Evolutionary conservation across 2,113 vertebrate species (phyloP).

Genomic region (Callipepla californica): DNA sequence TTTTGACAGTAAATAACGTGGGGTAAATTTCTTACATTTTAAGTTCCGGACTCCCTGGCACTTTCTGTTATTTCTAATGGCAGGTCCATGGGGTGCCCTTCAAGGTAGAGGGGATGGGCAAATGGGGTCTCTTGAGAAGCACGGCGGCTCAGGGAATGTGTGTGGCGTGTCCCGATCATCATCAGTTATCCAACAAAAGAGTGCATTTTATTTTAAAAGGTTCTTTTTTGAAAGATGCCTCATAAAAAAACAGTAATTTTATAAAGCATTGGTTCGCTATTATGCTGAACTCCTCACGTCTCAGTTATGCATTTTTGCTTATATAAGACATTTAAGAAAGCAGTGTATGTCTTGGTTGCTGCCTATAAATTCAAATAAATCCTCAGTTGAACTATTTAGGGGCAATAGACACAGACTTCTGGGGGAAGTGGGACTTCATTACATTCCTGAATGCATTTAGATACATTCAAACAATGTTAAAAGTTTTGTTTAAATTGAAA

Average conservation of each 20-base stretch:
- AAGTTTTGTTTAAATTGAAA: conserved; percentile 70
- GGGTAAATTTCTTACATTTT: neutral
- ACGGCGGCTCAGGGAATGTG: neutral
- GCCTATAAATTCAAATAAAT: conserved; percentile 74
- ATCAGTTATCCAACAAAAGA: neutral
- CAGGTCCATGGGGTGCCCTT: neutral
- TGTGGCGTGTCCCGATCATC: neutral
- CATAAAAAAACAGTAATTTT: conserved; percentile 22
- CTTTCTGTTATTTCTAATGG: neutral
- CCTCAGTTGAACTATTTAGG: conserved; percentile 48
- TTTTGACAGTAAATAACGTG: neutral
- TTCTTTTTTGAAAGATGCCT: neutral
- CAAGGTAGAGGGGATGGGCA: neutral
- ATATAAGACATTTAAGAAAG: conserved; percentile 56
- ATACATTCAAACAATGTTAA: conserved; percentile 36
- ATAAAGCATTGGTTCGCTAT: conserved; percentile 30
- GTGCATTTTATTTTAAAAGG: neutral
- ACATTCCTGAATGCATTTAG: conserved; percentile 47
- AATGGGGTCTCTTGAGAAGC: neutral
- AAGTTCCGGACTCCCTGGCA: neutral
- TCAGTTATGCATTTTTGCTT: conserved; percentile 62
- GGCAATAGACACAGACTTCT: conserved; percentile 18
- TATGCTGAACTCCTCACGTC: conserved; percentile 30
- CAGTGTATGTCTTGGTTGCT: conserved; percentile 49
- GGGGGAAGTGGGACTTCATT: conserved; percentile 48